Conservation (phyloP, 2,797 vertebrate species). For the Australoheros facetus region DNA sequence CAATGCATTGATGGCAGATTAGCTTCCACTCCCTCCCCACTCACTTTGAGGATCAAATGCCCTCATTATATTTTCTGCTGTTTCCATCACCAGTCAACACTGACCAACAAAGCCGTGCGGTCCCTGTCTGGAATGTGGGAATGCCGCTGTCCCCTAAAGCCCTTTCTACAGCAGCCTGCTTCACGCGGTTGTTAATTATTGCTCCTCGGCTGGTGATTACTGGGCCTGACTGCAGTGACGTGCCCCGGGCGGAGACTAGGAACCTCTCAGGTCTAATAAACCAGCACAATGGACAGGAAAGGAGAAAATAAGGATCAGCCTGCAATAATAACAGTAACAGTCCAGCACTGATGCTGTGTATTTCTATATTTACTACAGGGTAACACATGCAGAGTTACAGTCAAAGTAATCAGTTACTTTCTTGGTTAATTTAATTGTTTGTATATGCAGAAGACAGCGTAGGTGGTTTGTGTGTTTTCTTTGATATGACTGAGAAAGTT, state of each 20-base stretch:
- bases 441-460: accelerated
- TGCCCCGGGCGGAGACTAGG: slow-evolving; percentile 14
- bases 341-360: not conserved
- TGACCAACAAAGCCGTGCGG: slow-evolving; percentile 24
- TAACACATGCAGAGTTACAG: not conserved
- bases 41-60: slow-evolving; percentile 23
- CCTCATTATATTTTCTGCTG: slow-evolving; percentile 37
- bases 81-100: slow-evolving; percentile 13
- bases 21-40: slow-evolving; percentile 2
- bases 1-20: slow-evolving; percentile 28
- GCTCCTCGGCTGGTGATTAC: slow-evolving; percentile 54
- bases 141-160: slow-evolving; percentile 43
- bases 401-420: accelerated
- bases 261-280: slow-evolving; percentile 23
- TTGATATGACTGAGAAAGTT: too few relatives aligned
- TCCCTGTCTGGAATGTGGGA: slow-evolving; percentile 47
- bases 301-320: not conserved
- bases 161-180: slow-evolving; percentile 32
- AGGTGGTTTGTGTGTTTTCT: not conserved
- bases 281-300: not conserved
- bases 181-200: slow-evolving; percentile 62
- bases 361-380: not conserved
- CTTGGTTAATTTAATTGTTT: not conserved
- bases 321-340: not conserved
- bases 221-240: slow-evolving; percentile 29